A percentile compares a stretch with the other conserved stretches of the same genome.
These are phyloP conservation scores for Pseudochirops cupreus DNA, from an alignment of 2,797 vertebrate genomes.

Conservation along the genomic window DNA sequence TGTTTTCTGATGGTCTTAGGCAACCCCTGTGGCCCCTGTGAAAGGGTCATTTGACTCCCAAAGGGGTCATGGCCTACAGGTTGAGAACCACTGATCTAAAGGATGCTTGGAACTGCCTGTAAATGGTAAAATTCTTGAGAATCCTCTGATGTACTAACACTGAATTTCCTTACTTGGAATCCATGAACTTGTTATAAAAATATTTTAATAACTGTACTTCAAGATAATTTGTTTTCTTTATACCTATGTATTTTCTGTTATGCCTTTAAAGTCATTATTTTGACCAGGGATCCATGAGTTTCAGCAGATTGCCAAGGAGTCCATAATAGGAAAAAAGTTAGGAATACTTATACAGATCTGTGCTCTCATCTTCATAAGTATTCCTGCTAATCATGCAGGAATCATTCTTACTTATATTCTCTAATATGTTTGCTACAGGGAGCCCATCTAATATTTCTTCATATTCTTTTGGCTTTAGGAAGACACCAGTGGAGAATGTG, in stretches of 20 bases:
- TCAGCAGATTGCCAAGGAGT: not conserved
- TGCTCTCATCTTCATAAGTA: not conserved
- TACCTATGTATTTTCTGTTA: not conserved
- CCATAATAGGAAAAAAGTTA: not conserved
- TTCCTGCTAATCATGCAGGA: not conserved
- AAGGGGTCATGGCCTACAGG: too few relatives aligned
- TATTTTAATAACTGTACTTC: not conserved
- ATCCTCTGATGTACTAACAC: not conserved
- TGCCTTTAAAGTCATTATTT: not conserved
- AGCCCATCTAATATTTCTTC: not conserved
- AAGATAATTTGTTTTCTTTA: not conserved
- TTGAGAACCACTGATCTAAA: not conserved
- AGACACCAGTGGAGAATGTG: not conserved
- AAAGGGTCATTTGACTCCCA: too few relatives aligned
- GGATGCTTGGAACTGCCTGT: not conserved
- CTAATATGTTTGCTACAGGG: not conserved
- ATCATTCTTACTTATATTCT: not conserved
- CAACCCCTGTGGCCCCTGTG: too few relatives aligned
- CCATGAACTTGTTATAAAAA: not conserved
- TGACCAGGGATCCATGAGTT: not conserved
- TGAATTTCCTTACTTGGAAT: not conserved
- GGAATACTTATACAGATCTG: not conserved
- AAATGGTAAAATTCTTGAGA: not conserved
- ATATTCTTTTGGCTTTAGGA: not conserved
- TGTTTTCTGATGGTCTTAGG: too few relatives aligned